Conservation (phyloP, 2,888 invertebrate genomes). For the Gymnoscelis rufifasciata region DNA sequence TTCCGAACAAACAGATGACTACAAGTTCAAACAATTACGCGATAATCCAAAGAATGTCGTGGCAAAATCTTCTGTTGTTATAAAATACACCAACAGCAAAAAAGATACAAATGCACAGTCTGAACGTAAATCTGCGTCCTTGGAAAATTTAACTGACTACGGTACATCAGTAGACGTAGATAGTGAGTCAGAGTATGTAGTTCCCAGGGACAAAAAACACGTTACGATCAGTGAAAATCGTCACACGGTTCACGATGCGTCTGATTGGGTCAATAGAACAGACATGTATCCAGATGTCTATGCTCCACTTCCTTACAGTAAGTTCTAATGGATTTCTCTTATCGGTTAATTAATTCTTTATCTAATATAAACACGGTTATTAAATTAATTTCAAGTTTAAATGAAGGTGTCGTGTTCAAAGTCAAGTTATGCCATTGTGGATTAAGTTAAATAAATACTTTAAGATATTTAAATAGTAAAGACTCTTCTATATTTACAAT, state of each 20-base stretch:
- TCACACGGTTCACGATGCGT: conserved; percentile 60
- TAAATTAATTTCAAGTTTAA: neutral
- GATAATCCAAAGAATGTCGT: conserved; percentile 25
- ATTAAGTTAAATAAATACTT: too few relatives aligned
- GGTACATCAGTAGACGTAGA: conserved; percentile 26
- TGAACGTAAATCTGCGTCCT: conserved; percentile 16
- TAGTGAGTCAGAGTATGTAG: conserved; percentile 33
- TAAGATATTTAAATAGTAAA: too few relatives aligned
- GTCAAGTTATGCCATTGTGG: too few relatives aligned
- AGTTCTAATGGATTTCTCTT: conserved; percentile 60
- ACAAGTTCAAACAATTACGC: conserved; percentile 56
- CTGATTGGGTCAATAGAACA: conserved; percentile 67
- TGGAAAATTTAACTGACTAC: conserved; percentile 22
- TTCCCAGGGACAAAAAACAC: conserved; percentile 39
- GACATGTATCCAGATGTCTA: conserved; percentile 85
- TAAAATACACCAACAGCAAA: conserved; percentile 22
- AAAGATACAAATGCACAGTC: conserved; percentile 11
- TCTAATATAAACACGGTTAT: neutral
- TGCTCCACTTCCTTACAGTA: conserved; percentile 87
- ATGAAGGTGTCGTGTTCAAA: neutral
- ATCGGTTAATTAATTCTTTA: neutral
- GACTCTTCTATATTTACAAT: too few relatives aligned
- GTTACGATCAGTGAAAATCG: conserved; percentile 47
- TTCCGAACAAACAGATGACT: conserved; percentile 59
- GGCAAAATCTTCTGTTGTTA: conserved; percentile 23